phyloP scores from a whole-genome alignment of 2,888 invertebrate genomes.

The Harpalus rufipes region DNA sequence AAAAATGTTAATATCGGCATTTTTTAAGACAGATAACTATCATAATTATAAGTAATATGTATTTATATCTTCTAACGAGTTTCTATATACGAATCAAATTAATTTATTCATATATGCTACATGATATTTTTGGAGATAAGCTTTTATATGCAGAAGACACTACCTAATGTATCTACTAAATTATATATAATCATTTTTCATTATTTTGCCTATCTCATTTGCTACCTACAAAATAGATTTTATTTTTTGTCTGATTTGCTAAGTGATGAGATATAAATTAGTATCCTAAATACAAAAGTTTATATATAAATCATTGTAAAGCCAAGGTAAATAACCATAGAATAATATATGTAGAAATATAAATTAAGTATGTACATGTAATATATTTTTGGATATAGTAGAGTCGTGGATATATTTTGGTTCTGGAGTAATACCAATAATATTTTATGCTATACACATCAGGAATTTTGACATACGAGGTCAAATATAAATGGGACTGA shows the following conservation, averaged over 20 bases:
- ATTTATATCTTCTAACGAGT: slow-evolving; percentile 52
- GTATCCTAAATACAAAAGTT: too few species aligned
- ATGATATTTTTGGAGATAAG: slow-evolving; percentile 39
- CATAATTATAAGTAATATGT: slow-evolving; percentile 51
- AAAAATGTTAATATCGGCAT: slow-evolving; percentile 44
- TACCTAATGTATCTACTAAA: slow-evolving; percentile 13
- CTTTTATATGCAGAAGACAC: neutral
- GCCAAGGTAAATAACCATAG: too few species aligned
- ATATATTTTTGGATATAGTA: too few species aligned
- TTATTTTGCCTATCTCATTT: slow-evolving; percentile 1
- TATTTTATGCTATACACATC: too few species aligned
- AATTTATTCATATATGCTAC: slow-evolving; percentile 43
- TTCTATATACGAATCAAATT: slow-evolving; percentile 51
- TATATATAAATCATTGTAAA: too few species aligned
- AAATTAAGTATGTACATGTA: too few species aligned
- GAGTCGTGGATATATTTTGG: too few species aligned
- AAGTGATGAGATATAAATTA: neutral
- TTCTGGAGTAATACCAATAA: too few species aligned
- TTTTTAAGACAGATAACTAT: slow-evolving; percentile 35
- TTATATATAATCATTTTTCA: slow-evolving; percentile 44
- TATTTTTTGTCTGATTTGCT: neutral
- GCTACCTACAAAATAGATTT: slow-evolving; percentile 33
- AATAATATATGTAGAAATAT: too few species aligned
- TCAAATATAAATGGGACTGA: too few species aligned
- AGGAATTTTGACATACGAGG: too few species aligned